Evolutionary conservation across 2,113 vertebrate species (phyloP).

Genomic region (Takifugu flavidus): DNA sequence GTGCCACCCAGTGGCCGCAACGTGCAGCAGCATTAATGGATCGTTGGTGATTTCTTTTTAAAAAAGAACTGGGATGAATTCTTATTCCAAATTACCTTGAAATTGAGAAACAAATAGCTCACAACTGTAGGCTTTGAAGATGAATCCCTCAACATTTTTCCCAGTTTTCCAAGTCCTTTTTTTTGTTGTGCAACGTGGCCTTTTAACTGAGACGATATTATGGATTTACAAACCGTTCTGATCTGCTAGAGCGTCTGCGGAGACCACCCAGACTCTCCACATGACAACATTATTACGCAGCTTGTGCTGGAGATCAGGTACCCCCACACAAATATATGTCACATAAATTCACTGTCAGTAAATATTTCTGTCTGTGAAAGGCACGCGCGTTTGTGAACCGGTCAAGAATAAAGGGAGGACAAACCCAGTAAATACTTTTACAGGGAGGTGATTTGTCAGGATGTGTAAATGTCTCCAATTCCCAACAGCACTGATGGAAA

Average conservation of each 20-base stretch:
- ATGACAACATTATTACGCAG: constrained; percentile 45
- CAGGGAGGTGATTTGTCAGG: constrained; percentile 88
- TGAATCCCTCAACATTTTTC: constrained; percentile 10
- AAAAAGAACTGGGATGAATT: not conserved
- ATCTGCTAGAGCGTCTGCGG: constrained; percentile 30
- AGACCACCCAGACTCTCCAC: constrained; percentile 24
- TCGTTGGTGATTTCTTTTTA: not conserved
- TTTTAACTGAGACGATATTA: constrained; percentile 26
- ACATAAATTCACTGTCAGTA: constrained; percentile 81
- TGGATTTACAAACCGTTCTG: constrained; percentile 48
- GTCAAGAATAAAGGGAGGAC: constrained; percentile 71
- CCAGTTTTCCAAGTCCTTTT: constrained; percentile 9
- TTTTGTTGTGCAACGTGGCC: constrained; percentile 6
- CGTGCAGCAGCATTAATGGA: constrained; percentile 7
- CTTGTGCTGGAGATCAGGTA: constrained; percentile 47
- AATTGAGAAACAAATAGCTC: too few species aligned
- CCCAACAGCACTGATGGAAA: constrained; percentile 83
- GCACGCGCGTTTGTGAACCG: constrained; percentile 69
- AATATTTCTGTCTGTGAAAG: constrained; percentile 73
- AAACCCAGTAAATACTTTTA: constrained; percentile 91
- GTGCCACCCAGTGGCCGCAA: constrained; percentile 81
- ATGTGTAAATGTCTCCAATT: constrained; percentile 86
- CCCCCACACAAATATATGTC: constrained; percentile 57
- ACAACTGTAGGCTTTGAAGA: not conserved
- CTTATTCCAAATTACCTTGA: too few species aligned